These are phyloP conservation scores for Leptoteleia sp. DNA, from an alignment of 1,140 invertebrate species.

Conservation along the genomic window DNA sequence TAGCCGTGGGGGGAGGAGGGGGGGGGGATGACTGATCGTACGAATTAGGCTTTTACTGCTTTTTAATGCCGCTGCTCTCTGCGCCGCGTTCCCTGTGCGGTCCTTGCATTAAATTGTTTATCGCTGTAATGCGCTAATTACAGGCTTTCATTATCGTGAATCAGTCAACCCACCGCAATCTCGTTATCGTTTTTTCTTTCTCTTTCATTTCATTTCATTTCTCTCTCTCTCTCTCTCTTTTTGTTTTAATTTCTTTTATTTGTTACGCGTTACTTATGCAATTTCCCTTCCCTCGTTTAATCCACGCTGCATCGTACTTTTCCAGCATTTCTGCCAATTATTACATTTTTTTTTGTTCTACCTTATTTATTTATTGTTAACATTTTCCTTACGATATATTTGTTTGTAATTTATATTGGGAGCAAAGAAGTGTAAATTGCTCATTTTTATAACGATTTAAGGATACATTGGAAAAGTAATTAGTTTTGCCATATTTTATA, in stretches of 20 bases:
- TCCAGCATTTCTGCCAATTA: too few species aligned
- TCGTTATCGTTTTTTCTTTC: slow-evolving; percentile 26
- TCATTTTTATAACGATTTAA: too few species aligned
- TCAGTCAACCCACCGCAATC: slow-evolving; percentile 31
- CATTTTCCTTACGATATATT: too few species aligned
- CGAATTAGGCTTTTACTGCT: slow-evolving; percentile 35
- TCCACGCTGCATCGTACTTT: too few species aligned
- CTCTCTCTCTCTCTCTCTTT: background rate
- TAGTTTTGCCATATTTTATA: too few species aligned
- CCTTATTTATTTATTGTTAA: too few species aligned
- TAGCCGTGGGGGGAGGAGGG: too few species aligned
- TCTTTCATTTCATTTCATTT: background rate
- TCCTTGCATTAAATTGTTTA: slow-evolving; percentile 45
- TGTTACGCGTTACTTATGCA: slow-evolving; percentile 3
- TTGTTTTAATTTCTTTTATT: background rate
- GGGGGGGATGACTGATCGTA: slow-evolving; percentile 37
- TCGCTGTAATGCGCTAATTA: slow-evolving; percentile 61
- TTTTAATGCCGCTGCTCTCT: slow-evolving; percentile 38
- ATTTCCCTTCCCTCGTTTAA: slow-evolving; percentile 7
- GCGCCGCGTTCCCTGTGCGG: slow-evolving; percentile 12
- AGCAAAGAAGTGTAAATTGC: too few species aligned
- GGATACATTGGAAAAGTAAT: too few species aligned
- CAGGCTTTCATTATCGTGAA: slow-evolving; percentile 48
- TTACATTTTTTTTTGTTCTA: too few species aligned
- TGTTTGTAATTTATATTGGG: too few species aligned